Percentiles rank a stretch among this genome's conserved stretches.
Conservation (phyloP, 2,888 invertebrate genomes). For the Troglohyphantes excavatus region DNA sequence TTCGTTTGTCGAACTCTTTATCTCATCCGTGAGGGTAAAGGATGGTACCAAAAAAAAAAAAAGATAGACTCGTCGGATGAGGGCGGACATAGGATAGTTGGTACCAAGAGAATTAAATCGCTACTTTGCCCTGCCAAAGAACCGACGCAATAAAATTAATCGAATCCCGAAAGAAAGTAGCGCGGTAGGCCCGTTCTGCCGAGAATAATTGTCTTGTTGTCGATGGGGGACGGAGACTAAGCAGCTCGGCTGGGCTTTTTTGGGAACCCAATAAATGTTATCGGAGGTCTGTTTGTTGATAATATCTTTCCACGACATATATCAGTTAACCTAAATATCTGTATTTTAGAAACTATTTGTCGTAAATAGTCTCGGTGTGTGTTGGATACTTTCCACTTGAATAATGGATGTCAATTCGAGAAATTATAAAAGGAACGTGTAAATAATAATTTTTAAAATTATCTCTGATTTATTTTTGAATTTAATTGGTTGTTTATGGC, state of each 20-base stretch:
- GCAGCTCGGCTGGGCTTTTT: not conserved
- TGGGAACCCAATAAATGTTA: conserved; percentile 2
- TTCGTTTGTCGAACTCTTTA: conserved; percentile 6
- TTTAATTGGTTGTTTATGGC: too few relatives aligned
- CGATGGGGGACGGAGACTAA: not conserved
- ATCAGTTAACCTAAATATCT: too few relatives aligned
- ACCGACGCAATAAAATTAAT: conserved; percentile 59
- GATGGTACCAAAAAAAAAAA: not conserved
- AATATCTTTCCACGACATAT: not conserved
- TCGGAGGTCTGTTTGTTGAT: not conserved
- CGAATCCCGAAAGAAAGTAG: conserved; percentile 36
- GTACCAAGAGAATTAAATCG: conserved; percentile 26
- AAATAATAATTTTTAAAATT: too few relatives aligned
- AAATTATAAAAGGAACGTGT: too few relatives aligned
- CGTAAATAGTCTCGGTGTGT: too few relatives aligned
- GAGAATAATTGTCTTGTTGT: conserved; percentile 36
- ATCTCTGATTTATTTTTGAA: too few relatives aligned
- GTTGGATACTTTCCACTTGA: too few relatives aligned
- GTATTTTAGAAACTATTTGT: too few relatives aligned
- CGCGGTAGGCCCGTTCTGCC: not conserved
- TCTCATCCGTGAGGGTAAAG: not conserved
- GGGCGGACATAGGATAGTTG: conserved; percentile 12
- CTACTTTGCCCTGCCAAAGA: conserved; percentile 3
- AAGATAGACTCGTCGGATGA: not conserved
- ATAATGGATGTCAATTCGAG: too few relatives aligned